Evolutionary conservation across 2,797 vertebrate species (phyloP), one percentile per base, ranked within the genome.

Genomic region (Molossus molossus): DNA sequence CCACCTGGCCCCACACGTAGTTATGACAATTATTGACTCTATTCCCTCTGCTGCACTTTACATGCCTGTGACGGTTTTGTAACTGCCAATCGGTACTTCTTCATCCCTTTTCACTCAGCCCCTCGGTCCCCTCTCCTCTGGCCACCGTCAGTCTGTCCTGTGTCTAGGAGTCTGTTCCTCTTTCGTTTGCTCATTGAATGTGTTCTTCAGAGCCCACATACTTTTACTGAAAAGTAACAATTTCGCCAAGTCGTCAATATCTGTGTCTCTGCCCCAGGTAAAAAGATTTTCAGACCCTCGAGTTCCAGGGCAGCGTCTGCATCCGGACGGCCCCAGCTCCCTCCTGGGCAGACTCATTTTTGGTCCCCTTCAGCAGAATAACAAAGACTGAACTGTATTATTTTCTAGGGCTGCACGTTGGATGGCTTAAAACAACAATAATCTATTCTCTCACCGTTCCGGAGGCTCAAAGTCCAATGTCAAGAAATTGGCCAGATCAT

Each of bases 141-240:
- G 50, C 29, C 7, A 13, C 29, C 18, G 3, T 77, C n/a, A 25
- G n/a, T 21, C 76, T 79, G 20, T 57, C 33, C 75, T 57, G 75
- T 21, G 53, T 57, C n/a, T 33, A 33, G 7, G 10, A 55, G 50
- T 13, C 73, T 3, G 29, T 55, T 77, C 21, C 75, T 21, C 12
- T 23, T 58, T 79, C 37, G n/a, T 33, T 79, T 37, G 53, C 21
- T 8, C n/a, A 5, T 58, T 57, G 25, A 37, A 37, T 79, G 57
- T 13, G 18, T 77, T 79, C 55, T 57, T 79, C 55, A 33, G 53
- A 37, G 57, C 58, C 12, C 21, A 23, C 7, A 37, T 57, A 37
- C n/a, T 79, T 75, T 55, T 83, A 67, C 86, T 77, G 91, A 77
- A 76, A 91, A 89, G 64, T 48, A 80, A 37, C 25, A 58, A 9